Percentiles rank a stretch among this genome's conserved stretches.
phyloP scores from a whole-genome alignment of 2,888 invertebrate genomes.

The Choreutis nemorana region DNA sequence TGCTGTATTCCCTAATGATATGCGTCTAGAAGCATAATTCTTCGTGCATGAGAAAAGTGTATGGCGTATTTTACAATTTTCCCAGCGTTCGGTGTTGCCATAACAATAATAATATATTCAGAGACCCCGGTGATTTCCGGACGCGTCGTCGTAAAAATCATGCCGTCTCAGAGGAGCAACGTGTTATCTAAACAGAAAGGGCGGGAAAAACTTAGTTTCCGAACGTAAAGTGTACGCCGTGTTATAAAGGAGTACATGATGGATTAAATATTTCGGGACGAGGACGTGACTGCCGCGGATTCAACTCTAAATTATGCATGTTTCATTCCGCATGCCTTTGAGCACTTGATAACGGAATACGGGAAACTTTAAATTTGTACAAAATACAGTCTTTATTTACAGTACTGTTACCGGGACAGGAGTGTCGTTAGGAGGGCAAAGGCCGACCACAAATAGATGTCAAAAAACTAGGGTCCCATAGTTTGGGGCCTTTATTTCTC shows the following conservation, averaged over 20 bases:
- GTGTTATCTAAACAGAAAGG: conserved; percentile 17
- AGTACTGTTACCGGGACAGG: conserved; percentile 21
- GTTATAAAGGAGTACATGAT: conserved; percentile 29
- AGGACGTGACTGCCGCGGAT: conserved; percentile 43
- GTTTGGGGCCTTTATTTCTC: conserved; percentile 53
- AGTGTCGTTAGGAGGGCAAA: conserved; percentile 46
- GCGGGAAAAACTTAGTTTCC: conserved; percentile 15
- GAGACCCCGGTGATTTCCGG: conserved; percentile 53
- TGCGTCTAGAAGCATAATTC: conserved; percentile 36
- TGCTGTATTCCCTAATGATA: conserved; percentile 41
- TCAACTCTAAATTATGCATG: conserved; percentile 42
- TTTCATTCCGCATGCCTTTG: conserved; percentile 5
- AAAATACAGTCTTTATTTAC: conserved; percentile 20
- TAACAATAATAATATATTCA: conserved; percentile 64
- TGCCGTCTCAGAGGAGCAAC: conserved; percentile 33
- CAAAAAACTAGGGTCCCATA: conserved; percentile 58
- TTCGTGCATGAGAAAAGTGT: conserved; percentile 25
- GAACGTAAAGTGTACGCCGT: conserved; percentile 15
- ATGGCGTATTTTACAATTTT: conserved; percentile 54
- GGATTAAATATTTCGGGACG: conserved; percentile 52
- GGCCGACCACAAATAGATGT: conserved; percentile 63
- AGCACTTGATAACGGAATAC: conserved; percentile 5
- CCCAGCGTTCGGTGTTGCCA: conserved; percentile 48
- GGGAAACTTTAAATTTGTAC: conserved; percentile 10
- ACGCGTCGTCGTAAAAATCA: conserved; percentile 55